Conservation (phyloP, 2,888 invertebrate genomes). For the Diplolepis rosae region DNA sequence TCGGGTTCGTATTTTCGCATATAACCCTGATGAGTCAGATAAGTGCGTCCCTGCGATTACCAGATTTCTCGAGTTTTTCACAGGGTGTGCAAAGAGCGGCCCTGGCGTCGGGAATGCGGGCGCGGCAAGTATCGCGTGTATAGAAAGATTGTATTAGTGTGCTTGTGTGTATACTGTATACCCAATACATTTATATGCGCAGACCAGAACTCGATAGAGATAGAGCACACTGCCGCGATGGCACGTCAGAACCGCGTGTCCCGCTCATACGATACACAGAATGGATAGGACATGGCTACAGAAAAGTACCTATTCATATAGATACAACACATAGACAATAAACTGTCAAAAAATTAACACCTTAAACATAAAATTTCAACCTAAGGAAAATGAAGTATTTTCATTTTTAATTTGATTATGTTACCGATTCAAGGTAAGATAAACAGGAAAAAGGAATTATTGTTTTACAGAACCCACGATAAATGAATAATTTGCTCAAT, state of each 20-base stretch:
- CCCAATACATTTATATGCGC: constrained; percentile 30
- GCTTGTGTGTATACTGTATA: constrained; percentile 33
- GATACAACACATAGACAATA: too few species aligned
- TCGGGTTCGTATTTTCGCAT: too few species aligned
- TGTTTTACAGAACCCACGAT: too few species aligned
- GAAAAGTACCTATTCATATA: too few species aligned
- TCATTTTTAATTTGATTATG: too few species aligned
- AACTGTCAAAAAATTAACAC: too few species aligned
- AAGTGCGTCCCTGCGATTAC: constrained; percentile 53
- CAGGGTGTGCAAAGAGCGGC: constrained; percentile 62
- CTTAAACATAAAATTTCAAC: too few species aligned
- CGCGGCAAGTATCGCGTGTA: constrained; percentile 68
- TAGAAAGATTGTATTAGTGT: constrained; percentile 50
- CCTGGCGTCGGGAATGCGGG: constrained; percentile 73
- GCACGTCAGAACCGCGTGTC: neutral
- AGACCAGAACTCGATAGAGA: neutral
- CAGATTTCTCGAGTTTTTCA: constrained; percentile 65
- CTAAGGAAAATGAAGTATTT: too few species aligned
- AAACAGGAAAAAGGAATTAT: too few species aligned
- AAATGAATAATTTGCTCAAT: too few species aligned
- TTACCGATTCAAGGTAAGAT: too few species aligned
- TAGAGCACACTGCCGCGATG: constrained; percentile 13
- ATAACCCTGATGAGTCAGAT: neutral
- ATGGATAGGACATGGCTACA: neutral
- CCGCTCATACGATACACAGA: constrained; percentile 12